Evolutionary conservation across 2,113 vertebrate species (phyloP), one percentile per base, ranked within the genome.

Genomic region (Oreochromis aureus): DNA sequence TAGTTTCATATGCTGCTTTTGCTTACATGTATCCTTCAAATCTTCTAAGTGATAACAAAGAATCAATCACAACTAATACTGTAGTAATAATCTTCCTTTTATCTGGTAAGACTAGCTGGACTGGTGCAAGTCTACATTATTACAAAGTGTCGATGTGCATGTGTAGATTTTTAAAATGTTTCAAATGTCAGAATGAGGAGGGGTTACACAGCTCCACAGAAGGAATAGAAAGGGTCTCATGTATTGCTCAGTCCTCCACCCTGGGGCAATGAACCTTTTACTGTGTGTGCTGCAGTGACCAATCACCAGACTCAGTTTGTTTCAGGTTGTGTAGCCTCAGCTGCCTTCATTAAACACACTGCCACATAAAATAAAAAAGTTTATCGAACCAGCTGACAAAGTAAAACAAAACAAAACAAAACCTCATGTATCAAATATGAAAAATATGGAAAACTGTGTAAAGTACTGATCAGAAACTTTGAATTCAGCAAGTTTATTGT

Each of bases 61-160:
- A 0, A 69, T 36, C 3, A 0, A 69, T 69, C 22, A 41, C 22
- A 69, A 66, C 19, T 41, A 41, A 69, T 41, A 69, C 19, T 69
- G 11, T 69, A 22, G 34, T 39, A 41, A 39, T 69, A 69, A 22
- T 22, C 1, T 41, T 41, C 11, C 4, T 41, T 12, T 12, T 12
- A 11, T 41, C 39, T 11, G 39, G 10, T 41, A 41, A 41, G 39
- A 41, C 10, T 41, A 41, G 39, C 10, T 8, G 63, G 19, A 22
- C 10, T 69, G 19, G 39, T 41, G 1, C 6, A 69, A 69, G 34
- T 69, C 0, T 69, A 13, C 3, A 0, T n/a, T 69, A 69, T 41
- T 69, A 7, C 11, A 69, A 39, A 69, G 63, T 3, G 11, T 22
- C 7, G 3, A 41, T 7, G n/a, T 69, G 61, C 61, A 71, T 16